phyloP scores from a whole-genome alignment of 2,113 vertebrate genomes.

The Ptyas mucosa region DNA sequence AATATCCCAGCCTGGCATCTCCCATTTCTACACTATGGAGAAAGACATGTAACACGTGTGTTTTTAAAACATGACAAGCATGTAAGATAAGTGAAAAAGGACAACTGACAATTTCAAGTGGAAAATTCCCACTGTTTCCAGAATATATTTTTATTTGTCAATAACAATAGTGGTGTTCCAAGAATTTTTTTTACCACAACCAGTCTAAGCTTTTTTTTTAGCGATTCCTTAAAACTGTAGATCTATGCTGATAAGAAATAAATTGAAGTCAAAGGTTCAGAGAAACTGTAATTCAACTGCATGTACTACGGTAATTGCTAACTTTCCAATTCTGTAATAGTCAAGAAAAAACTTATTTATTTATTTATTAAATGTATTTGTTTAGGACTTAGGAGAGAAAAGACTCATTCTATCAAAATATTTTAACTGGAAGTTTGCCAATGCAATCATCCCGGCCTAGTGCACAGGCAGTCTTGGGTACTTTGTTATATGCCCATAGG shows the following conservation, averaged over 20 bases:
- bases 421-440: fast-evolving
- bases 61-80: neutral
- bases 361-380: neutral
- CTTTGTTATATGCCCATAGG: neutral
- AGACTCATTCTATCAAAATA: neutral
- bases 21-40: too few species aligned
- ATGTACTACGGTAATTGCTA: fast-evolving
- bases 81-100: slow-evolving; percentile 20
- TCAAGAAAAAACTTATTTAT: neutral
- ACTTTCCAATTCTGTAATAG: neutral
- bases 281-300: slow-evolving; percentile 9
- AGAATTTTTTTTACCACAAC: slow-evolving; percentile 17
- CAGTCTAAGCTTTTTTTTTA: slow-evolving; percentile 31
- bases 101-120: slow-evolving; percentile 23
- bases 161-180: slow-evolving; percentile 14
- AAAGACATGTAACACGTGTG: slow-evolving; percentile 33
- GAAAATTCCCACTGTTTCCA: slow-evolving; percentile 36
- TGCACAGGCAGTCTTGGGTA: neutral
- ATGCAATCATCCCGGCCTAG: neutral
- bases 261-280: slow-evolving; percentile 18
- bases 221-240: slow-evolving; percentile 25
- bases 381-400: neutral
- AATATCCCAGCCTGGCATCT: too few species aligned
- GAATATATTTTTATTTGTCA: slow-evolving; percentile 52
- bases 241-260: slow-evolving; percentile 21